A percentile compares a stretch with the other conserved stretches of the same genome.
phyloP scores from a whole-genome alignment of 2,113 vertebrate genomes.

The Reinhardtius hippoglossoides region DNA sequence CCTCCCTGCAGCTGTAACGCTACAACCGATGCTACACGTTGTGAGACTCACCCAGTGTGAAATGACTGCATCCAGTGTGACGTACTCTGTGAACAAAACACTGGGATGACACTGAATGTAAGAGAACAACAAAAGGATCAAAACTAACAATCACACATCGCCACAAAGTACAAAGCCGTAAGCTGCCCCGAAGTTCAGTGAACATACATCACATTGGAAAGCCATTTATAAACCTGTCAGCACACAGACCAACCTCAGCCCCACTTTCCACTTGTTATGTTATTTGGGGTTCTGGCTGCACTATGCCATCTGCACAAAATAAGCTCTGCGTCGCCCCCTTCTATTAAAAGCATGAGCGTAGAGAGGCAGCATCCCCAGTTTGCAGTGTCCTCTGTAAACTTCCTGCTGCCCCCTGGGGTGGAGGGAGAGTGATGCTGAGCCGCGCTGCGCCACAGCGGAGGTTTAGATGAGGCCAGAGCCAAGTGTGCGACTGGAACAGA shows the following conservation, averaged over 20 bases:
- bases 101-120: slow-evolving; percentile 42
- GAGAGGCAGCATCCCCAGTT: slow-evolving; percentile 41
- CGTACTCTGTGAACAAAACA: slow-evolving; percentile 42
- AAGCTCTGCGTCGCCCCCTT: slow-evolving; percentile 40
- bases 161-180: slow-evolving; percentile 60
- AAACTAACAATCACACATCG: slow-evolving; percentile 61
- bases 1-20: background rate
- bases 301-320: slow-evolving; percentile 42
- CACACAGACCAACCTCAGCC: slow-evolving; percentile 65
- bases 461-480: slow-evolving; percentile 8
- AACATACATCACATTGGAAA: slow-evolving; percentile 81
- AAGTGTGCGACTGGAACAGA: slow-evolving; percentile 24
- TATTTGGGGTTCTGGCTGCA: slow-evolving; percentile 46
- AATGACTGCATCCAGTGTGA: slow-evolving; percentile 25
- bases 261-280: slow-evolving; percentile 70
- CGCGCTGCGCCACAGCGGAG: slow-evolving; percentile 37
- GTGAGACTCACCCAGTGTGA: slow-evolving; percentile 7
- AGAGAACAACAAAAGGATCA: slow-evolving; percentile 43
- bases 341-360: slow-evolving; percentile 48
- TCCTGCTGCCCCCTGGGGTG: slow-evolving; percentile 32
- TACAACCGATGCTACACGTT: background rate
- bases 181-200: slow-evolving; percentile 76
- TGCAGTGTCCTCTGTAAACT: slow-evolving; percentile 54
- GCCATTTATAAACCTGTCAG: slow-evolving; percentile 83
- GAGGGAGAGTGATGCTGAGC: slow-evolving; percentile 31